Conservation (phyloP, 2,113 vertebrate genomes). For the Brachionichthys hirsutus region DNA sequence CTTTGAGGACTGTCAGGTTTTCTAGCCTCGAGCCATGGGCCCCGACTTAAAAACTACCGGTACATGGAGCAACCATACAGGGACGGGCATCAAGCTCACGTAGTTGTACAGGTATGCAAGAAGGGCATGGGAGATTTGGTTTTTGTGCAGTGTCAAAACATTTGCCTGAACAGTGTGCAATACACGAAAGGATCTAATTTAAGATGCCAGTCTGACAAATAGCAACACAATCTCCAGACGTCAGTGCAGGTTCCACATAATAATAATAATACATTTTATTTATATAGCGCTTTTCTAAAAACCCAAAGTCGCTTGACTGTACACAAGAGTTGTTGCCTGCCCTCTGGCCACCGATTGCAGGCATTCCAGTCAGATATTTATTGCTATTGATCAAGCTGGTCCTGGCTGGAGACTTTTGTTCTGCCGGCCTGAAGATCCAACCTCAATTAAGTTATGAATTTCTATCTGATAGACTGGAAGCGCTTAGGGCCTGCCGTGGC, state of each 20-base stretch:
- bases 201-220: neutral
- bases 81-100: too few species aligned
- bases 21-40: too few species aligned
- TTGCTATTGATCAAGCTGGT: slow-evolving; percentile 98
- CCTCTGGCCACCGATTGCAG: slow-evolving; percentile 72
- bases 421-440: slow-evolving; percentile 92
- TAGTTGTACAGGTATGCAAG: too few species aligned
- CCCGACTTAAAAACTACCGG: too few species aligned
- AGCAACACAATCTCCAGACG: neutral
- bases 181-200: neutral
- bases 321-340: slow-evolving; percentile 52
- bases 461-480: slow-evolving; percentile 98
- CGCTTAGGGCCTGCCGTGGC: slow-evolving; percentile 87
- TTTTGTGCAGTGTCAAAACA: too few species aligned
- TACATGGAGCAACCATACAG: too few species aligned
- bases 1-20: too few species aligned
- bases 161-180: too few species aligned
- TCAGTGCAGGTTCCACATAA: slow-evolving; percentile 23
- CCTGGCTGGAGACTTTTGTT: slow-evolving; percentile 96
- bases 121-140: neutral
- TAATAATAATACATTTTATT: too few species aligned
- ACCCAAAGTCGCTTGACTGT: too few species aligned
- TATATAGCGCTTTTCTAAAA: too few species aligned
- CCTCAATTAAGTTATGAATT: slow-evolving; percentile 99
- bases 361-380: slow-evolving; percentile 96